Base-by-base conservation (phyloP, 2,888 invertebrate genomes). In the Chelonus formosanus region DNA sequence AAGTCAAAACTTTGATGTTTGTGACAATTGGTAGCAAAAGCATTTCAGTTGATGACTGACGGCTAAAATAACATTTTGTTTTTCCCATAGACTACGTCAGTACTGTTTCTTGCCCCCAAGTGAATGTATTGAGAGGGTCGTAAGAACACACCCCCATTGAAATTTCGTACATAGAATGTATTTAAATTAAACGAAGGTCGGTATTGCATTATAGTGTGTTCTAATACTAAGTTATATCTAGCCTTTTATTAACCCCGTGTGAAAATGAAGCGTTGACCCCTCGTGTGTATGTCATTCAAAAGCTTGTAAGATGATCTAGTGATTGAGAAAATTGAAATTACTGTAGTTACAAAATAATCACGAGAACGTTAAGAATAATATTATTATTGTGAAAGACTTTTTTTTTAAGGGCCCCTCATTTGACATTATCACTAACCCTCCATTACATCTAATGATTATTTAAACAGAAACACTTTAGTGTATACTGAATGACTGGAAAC, bases 191-290 rank as follows among this genome's bases (percentile, higher is more conserved):
- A 83, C 77, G 78, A 74, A 74, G 74, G 77, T 76, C 74, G 76
- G 80, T 81, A 78, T 82, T 77, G 70, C 76, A 78, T 78, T 80
- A 78, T 81, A 70, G 63, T 65, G 59, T 55, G 61, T 69, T 71
- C 61, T 77, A 77, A 78, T 76, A 71, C 76, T 80, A 75, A 80
- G 80, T 84, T 84, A 84, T 84, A 83, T 77, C 82, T 83, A 84
- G 83, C 84, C 84, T 80, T 78, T 83, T 77, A 84, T 83, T 84
- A 84, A 78, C 76, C 74, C 78, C 81, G 83, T 84, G 84, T 79
- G 84, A 84, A 82, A 40, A 36, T 44, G 7, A 6, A 40, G 8
- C 40, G n/a, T 59, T 36, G 40, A 35, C 47, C 59, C 47, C 40
- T 40, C 6, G 40, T 52, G 32, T 8, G n/a, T 2, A 35, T n/a